Percentiles rank a stretch among this genome's conserved stretches.
phyloP scores from a whole-genome alignment of 2,797 vertebrate species.

The Sebastolobus altivelis region DNA sequence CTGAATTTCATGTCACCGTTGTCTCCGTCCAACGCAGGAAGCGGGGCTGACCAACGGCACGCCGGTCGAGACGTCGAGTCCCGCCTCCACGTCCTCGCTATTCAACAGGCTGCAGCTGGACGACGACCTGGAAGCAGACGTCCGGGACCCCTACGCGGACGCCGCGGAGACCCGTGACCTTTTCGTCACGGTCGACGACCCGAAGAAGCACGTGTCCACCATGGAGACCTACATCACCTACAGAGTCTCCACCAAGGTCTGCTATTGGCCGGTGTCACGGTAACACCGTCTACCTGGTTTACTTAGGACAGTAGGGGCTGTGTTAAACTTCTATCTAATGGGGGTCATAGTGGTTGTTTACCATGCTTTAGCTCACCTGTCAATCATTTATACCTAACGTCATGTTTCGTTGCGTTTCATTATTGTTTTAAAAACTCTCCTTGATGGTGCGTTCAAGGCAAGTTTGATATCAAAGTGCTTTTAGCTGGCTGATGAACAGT shows the following conservation, averaged over 20 bases:
- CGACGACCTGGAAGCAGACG: constrained; percentile 90
- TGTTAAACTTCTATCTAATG: neutral
- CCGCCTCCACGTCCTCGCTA: constrained; percentile 93
- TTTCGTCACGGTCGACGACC: constrained; percentile 96
- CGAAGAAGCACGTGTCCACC: constrained; percentile 97
- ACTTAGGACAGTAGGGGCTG: too few relatives aligned
- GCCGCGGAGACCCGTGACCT: constrained; percentile 91
- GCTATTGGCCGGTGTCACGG: constrained; percentile 38
- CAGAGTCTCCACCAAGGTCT: constrained; percentile 95
- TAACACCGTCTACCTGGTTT: neutral
- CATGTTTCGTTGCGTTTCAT: neutral
- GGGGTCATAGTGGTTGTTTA: neutral
- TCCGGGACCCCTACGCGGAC: constrained; percentile 88
- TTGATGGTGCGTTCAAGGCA: neutral
- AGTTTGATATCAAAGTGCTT: neutral
- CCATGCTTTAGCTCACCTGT: neutral
- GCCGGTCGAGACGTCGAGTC: constrained; percentile 92
- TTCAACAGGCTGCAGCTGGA: constrained; percentile 95
- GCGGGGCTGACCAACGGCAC: constrained; percentile 93
- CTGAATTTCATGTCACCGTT: constrained; percentile 13
- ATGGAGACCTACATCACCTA: constrained; percentile 99
- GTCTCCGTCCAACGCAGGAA: constrained; percentile 83
- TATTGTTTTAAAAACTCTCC: neutral
- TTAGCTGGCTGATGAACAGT: neutral
- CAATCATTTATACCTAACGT: neutral